These are phyloP conservation scores for Meganola albula DNA, from an alignment of 2,888 invertebrate genomes.

Conservation along the genomic window DNA sequence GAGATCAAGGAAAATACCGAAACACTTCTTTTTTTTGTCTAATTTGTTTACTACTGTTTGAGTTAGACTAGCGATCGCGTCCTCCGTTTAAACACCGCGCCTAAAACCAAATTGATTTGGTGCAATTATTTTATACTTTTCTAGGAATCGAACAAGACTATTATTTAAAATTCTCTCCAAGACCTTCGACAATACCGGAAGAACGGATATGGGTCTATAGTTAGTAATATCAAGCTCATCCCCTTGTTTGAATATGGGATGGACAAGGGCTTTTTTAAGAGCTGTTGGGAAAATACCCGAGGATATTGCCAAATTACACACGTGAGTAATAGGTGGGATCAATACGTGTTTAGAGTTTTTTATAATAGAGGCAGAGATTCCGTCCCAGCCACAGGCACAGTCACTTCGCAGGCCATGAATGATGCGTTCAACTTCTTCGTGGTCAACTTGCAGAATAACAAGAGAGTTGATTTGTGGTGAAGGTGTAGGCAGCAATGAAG, in stretches of 20 bases:
- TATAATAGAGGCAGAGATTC: neutral
- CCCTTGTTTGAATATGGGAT: neutral
- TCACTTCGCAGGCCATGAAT: neutral
- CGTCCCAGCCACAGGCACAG: neutral
- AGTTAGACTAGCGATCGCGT: neutral
- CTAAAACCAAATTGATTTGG: neutral
- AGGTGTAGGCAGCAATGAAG: neutral
- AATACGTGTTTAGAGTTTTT: neutral
- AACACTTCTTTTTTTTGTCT: neutral
- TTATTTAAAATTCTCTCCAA: neutral
- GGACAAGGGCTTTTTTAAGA: neutral
- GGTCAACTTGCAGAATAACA: neutral
- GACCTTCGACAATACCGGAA: conserved; percentile 1
- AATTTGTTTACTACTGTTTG: neutral
- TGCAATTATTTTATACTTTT: neutral
- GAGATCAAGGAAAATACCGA: neutral
- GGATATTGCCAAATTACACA: neutral
- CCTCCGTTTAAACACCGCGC: neutral
- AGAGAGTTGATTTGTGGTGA: neutral
- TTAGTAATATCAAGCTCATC: neutral
- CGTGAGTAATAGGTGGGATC: neutral
- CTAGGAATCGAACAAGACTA: neutral
- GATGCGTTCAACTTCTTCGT: neutral
- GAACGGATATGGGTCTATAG: too few relatives aligned
- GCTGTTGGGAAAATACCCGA: neutral